phyloP scores from a whole-genome alignment of 2,113 vertebrate genomes.

The Carollia perspicillata region DNA sequence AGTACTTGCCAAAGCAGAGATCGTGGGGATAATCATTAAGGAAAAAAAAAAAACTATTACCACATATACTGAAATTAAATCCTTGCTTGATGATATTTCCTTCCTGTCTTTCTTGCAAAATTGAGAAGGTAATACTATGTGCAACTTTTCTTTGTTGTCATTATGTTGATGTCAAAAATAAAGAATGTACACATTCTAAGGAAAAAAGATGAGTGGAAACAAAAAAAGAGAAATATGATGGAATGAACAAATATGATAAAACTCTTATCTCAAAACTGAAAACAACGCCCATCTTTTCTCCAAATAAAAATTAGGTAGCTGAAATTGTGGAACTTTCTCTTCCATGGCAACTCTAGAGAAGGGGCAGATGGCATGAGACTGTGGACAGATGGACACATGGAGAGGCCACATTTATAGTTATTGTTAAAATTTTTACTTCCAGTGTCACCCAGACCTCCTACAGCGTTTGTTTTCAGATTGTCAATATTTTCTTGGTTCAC shows the following conservation, averaged over 20 bases:
- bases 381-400: slow-evolving; percentile 18
- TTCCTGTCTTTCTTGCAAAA: slow-evolving; percentile 30
- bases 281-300: neutral
- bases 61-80: neutral
- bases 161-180: neutral
- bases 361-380: slow-evolving; percentile 1
- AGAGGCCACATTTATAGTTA: slow-evolving; percentile 39
- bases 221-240: neutral
- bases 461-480: slow-evolving; percentile 7
- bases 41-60: neutral
- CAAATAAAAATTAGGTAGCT: slow-evolving; percentile 6
- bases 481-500: slow-evolving; percentile 5
- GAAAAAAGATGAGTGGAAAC: neutral
- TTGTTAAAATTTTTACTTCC: slow-evolving; percentile 22
- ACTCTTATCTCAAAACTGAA: slow-evolving; percentile 28
- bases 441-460: neutral
- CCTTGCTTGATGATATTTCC: neutral
- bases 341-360: slow-evolving; percentile 39
- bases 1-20: neutral
- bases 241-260: neutral
- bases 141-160: neutral
- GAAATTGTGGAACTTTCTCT: slow-evolving; percentile 2
- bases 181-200: neutral
- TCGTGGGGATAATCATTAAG: neutral
- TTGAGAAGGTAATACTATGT: neutral